These are phyloP conservation scores for Zaprionus ornatus DNA, from an alignment of 1,140 invertebrate species.

Conservation along the genomic window DNA sequence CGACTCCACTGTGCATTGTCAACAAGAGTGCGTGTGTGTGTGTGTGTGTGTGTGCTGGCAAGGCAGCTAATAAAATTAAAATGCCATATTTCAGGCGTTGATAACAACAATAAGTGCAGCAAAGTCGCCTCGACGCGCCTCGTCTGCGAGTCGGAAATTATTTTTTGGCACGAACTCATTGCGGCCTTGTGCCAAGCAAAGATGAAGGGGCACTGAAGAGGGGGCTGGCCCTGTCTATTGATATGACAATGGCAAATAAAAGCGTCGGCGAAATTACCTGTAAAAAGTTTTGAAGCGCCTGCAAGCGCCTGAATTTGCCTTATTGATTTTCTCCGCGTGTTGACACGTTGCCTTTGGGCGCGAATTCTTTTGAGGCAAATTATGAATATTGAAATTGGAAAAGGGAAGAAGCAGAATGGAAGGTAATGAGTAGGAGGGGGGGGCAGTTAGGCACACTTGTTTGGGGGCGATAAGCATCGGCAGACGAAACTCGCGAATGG, in stretches of 20 bases:
- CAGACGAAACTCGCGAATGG: slow-evolving; percentile 49
- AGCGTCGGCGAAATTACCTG: slow-evolving; percentile 66
- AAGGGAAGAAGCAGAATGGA: background rate
- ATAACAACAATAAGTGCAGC: slow-evolving; percentile 82
- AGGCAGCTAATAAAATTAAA: slow-evolving; percentile 82
- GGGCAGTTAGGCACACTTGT: slow-evolving; percentile 7
- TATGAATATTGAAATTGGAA: slow-evolving; percentile 74
- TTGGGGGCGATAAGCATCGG: slow-evolving; percentile 58
- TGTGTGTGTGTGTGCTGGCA: slow-evolving; percentile 48
- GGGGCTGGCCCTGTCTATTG: slow-evolving; percentile 48
- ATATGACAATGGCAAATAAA: slow-evolving; percentile 62
- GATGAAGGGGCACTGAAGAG: background rate
- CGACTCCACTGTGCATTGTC: slow-evolving; percentile 42
- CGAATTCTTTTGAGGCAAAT: slow-evolving; percentile 64
- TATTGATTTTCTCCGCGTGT: slow-evolving; percentile 73
- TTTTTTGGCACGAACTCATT: slow-evolving; percentile 79
- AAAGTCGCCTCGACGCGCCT: slow-evolving; percentile 48
- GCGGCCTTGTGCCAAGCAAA: slow-evolving; percentile 63
- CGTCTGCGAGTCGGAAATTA: slow-evolving; percentile 74
- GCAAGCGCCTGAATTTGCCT: slow-evolving; percentile 40
- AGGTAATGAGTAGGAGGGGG: background rate
- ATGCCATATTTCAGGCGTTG: slow-evolving; percentile 82
- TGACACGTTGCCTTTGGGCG: slow-evolving; percentile 43
- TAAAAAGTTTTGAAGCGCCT: slow-evolving; percentile 49
- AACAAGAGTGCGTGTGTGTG: slow-evolving; percentile 29